Percentiles rank a stretch among this genome's conserved stretches.
These are phyloP conservation scores for Pseudomyrmex cubaensis DNA, from an alignment of 1,140 invertebrate genomes.

Conservation along the genomic window DNA sequence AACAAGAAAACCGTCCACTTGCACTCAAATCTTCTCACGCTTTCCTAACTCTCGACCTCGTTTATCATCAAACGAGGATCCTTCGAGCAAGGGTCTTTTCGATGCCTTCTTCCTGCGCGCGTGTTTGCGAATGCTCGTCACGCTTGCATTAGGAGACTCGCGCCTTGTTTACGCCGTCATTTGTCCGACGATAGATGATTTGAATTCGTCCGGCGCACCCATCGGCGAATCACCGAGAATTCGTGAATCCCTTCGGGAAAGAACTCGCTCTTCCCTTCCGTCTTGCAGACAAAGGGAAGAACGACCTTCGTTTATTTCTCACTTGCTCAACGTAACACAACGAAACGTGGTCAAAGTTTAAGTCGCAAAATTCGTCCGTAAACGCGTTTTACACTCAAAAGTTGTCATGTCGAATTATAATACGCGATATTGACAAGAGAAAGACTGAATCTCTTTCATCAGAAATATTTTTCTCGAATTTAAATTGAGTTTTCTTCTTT, in stretches of 20 bases:
- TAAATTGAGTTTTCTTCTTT: constrained; percentile 5
- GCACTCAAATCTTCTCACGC: constrained; percentile 58
- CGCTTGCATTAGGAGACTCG: constrained; percentile 66
- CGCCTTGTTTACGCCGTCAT: constrained; percentile 72
- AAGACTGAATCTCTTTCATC: not conserved
- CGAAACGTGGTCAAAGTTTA: constrained; percentile 42
- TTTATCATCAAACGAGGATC: constrained; percentile 61
- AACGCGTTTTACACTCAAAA: not conserved
- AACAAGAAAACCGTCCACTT: constrained; percentile 34
- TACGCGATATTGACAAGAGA: not conserved
- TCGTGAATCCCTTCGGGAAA: constrained; percentile 9
- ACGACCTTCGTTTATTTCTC: constrained; percentile 34
- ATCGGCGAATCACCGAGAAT: constrained; percentile 42
- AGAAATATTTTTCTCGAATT: no score
- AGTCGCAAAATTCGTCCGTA: not conserved
- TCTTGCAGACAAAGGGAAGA: constrained; percentile 35
- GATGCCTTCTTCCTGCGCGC: constrained; percentile 22
- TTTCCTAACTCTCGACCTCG: constrained; percentile 35
- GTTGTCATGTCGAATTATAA: not conserved
- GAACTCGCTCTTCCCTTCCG: not conserved
- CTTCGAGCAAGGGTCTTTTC: constrained; percentile 41
- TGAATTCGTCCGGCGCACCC: constrained; percentile 67
- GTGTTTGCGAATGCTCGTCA: constrained; percentile 66
- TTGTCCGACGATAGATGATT: constrained; percentile 66
- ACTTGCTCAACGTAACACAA: constrained; percentile 25